These are phyloP conservation scores for Petromus typicus DNA, from an alignment of 2,113 vertebrate species.

Conservation along the genomic window DNA sequence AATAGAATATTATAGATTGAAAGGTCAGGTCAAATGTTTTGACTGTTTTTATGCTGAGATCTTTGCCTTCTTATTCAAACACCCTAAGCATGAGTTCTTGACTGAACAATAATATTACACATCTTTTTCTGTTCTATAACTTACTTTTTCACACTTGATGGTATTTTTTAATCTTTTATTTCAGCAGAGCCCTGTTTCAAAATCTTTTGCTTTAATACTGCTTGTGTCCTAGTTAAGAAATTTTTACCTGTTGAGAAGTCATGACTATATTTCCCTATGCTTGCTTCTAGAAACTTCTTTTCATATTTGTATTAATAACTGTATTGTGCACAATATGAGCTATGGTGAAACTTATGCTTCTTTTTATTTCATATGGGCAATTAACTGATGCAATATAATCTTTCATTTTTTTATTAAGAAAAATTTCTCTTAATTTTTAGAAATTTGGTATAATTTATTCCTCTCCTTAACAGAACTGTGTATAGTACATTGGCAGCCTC, in stretches of 20 bases:
- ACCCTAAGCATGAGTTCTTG: neutral
- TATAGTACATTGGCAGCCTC: neutral
- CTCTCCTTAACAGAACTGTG: neutral
- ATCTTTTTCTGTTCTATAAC: neutral
- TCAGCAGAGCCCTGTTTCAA: neutral
- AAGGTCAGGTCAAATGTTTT: neutral
- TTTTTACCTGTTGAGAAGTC: neutral
- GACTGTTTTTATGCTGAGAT: neutral
- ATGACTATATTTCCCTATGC: neutral
- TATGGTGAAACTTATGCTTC: neutral
- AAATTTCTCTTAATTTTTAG: neutral
- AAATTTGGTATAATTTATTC: neutral
- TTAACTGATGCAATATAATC: neutral
- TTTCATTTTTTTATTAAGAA: neutral
- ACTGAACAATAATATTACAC: neutral
- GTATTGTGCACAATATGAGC: neutral
- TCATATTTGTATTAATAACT: neutral
- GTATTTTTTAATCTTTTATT: neutral
- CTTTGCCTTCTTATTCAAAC: neutral
- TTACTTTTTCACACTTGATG: neutral
- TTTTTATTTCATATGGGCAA: neutral
- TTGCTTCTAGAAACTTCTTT: conserved; percentile 45
- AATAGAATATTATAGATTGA: neutral
- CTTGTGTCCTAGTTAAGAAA: conserved; percentile 20
- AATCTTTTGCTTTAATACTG: neutral